These are phyloP conservation scores for Heteromormyrus szaboi DNA, from an alignment of 2,797 vertebrate species.

Conservation along the genomic window DNA sequence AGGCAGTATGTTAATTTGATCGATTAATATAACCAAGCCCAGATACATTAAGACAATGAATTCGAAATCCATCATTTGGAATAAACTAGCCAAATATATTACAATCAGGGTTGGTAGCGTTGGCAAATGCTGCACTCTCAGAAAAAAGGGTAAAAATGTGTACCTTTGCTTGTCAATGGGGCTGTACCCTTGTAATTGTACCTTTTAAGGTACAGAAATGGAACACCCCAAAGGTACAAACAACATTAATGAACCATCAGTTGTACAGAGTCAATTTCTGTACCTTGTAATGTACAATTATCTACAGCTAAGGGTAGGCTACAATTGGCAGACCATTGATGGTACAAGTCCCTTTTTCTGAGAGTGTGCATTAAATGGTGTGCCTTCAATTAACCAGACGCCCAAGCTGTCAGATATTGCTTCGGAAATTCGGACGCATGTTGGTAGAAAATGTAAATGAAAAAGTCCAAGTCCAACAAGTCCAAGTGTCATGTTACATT, in stretches of 20 bases:
- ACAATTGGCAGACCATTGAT: not conserved
- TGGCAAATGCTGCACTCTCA: not conserved
- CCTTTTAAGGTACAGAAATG: not conserved
- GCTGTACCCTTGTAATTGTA: not conserved
- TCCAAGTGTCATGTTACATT: not conserved
- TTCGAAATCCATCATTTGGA: not conserved
- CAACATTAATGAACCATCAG: not conserved
- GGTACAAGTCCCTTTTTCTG: not conserved
- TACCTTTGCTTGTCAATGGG: not conserved
- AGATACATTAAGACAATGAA: not conserved
- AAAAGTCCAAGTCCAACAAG: not conserved
- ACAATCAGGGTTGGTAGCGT: not conserved
- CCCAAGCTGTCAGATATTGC: not conserved
- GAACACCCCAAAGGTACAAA: not conserved
- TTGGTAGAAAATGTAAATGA: not conserved
- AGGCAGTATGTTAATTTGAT: not conserved
- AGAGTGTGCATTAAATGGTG: not conserved
- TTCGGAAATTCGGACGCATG: not conserved
- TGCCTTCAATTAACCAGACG: not conserved
- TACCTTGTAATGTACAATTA: not conserved
- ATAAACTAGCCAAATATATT: not conserved
- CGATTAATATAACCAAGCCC: not conserved
- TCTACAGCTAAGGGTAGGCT: not conserved
- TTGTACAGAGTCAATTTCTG: not conserved
- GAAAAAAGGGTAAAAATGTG: not conserved